Base-by-base conservation (phyloP, 2,113 vertebrate species). In the Phylloscopus trochiloides region DNA sequence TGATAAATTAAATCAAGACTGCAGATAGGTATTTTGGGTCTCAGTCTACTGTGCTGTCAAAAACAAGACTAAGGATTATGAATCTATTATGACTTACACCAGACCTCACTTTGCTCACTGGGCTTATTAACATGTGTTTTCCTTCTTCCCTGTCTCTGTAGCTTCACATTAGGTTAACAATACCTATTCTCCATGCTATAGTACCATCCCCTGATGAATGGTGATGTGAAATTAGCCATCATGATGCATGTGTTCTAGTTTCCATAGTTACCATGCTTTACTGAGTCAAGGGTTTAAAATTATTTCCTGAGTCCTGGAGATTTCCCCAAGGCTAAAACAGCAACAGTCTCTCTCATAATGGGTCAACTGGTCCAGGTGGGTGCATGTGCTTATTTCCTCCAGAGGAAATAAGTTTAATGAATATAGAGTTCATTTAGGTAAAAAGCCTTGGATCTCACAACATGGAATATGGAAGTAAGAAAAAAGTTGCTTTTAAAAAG, bases 401-500 rank as follows among this genome's bases (percentile, higher is more conserved):
- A 95, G 66, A 98, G 97, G 97, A 98, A 98, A 87, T 95, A 96
- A 94, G 80, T 91, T 92, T 94, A 96, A 97, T 96, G 65, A 93
- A 95, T 87, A 72, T 72, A 67, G 68, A 91, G n/a, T 86, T 92
- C 17, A 87, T 87, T 94, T 94, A 88, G 67, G 74, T 86, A 84
- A 95, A 96, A 92, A 94, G 73, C 22, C 62, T 88, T 92, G 65
- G 51, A 88, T 91, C 54, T 59, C 73, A 78, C 25, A 92, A 83
- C 70, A 86, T 51, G 34, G 65, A 50, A 83, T n/a, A 52, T 59
- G n/a, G 51, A 91, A 92, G 32, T 29, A 84, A 90, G 32, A 90
- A 92, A 89, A 88, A 72, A 36, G 11, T 54, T 67, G 26, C 26
- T 81, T 48, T 72, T 54, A 55, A 90, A 92, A 91, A 43, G 8